Base-by-base conservation (phyloP, 2,797 vertebrate species). In the Okamejei kenojei region DNA sequence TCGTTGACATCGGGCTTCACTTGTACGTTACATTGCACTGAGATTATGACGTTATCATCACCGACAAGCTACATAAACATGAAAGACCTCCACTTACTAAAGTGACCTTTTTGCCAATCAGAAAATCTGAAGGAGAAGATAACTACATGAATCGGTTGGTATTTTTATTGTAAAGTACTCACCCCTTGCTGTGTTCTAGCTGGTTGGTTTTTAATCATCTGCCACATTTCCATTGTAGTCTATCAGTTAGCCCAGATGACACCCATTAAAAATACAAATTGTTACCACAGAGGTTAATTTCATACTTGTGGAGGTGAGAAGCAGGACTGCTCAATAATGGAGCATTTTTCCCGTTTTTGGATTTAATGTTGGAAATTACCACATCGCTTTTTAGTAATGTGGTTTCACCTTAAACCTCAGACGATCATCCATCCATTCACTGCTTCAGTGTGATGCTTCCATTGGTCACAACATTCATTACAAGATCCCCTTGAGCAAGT, bases 211-310 rank as follows among this genome's bases (percentile, higher is more conserved):
- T 88, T 88, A 88, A 88, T 68, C 35, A 88, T 68, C 84, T 10
- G 19, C 61, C 68, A 63, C 35, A 88, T 88, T 88, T 88, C 84
- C 84, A 88, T 9, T 9, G n/a, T 88, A 35, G 61, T 88, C 84
- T 21, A 88, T 88, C 84, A 21, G 84, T 68, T n/a, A 88, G n/a
- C 61, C 63, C 32, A 32, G 84, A 68, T 88, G 84, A 88, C 84
- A 88, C 65, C 63, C 61, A 88, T 68, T 88, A 88, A 88, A 88
- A 77, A 84, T n/a, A 88, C 68, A 88, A 88, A 88, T 88, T 68
- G 63, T 88, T 65, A 32, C n/a, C 61, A 88, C 84, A 35, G 63
- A 88, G 61, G 84, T 88, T 88, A 88, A 88, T 88, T 88, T 68
- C 32, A 63, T 88, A 65, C n/a, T 65, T 32, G 84, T 88, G 84